These are phyloP conservation scores for Cephus sareptanus DNA, from an alignment of 2,888 invertebrate species.

Conservation along the genomic window DNA sequence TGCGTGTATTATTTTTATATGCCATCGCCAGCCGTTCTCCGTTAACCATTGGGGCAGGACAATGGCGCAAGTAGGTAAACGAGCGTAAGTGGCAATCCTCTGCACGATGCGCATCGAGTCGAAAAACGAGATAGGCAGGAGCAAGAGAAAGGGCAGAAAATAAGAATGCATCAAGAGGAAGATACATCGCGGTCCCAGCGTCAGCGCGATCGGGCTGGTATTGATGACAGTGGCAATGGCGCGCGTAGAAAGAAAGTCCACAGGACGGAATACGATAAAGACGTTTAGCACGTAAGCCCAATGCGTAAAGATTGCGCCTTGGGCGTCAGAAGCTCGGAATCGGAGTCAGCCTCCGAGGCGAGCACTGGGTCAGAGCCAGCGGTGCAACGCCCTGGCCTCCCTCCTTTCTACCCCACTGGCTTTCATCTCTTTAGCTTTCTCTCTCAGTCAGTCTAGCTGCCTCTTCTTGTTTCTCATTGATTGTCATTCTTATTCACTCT, in stretches of 20 bases:
- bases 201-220: not conserved
- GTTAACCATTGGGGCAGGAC: not conserved
- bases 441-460: not conserved
- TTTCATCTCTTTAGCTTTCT: not conserved
- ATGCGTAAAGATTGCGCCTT: not conserved
- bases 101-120: not conserved
- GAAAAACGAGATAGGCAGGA: not conserved
- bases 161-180: not conserved
- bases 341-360: conserved; percentile 20
- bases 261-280: conserved; percentile 19
- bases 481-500: not conserved
- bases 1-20: not conserved
- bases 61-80: not conserved
- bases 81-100: not conserved
- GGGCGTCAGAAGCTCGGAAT: not conserved
- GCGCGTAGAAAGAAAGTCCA: not conserved
- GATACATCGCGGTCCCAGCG: not conserved
- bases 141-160: not conserved
- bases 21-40: not conserved
- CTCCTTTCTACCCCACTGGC: conserved; percentile 1
- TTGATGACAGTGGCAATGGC: not conserved
- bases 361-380: conserved; percentile 55
- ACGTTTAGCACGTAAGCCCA: not conserved
- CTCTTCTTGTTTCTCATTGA: not conserved
- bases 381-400: conserved; percentile 54